Percentiles rank a stretch among this genome's conserved stretches.
These are phyloP conservation scores for Centropyge bicolor DNA, from an alignment of 2,797 vertebrate species.

Conservation along the genomic window DNA sequence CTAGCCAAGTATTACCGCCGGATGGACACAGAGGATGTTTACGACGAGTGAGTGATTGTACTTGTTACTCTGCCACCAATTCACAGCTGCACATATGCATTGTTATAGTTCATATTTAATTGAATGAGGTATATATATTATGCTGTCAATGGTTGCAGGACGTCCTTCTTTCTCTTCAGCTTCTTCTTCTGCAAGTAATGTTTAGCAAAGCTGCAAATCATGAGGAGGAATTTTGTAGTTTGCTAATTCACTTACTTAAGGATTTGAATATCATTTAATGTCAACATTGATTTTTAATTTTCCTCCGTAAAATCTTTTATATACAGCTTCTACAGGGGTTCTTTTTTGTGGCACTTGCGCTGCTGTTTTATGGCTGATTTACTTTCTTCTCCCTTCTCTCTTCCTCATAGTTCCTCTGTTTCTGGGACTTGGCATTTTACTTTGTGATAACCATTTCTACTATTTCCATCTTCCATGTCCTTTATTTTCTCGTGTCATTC, in stretches of 20 bases:
- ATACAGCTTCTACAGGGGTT: background rate
- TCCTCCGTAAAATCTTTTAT: background rate
- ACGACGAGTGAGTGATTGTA: slow-evolving; percentile 92
- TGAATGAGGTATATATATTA: background rate
- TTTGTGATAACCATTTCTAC: slow-evolving; percentile 97
- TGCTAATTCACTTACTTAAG: background rate
- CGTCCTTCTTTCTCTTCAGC: slow-evolving; percentile 25
- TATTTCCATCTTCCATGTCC: slow-evolving; percentile 85
- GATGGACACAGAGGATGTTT: slow-evolving; percentile 98
- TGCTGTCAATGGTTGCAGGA: slow-evolving; percentile 50
- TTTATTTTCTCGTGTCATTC: slow-evolving; percentile 57
- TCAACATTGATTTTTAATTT: background rate
- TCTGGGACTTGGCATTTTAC: slow-evolving; percentile 99
- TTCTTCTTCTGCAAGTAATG: background rate
- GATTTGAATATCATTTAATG: background rate
- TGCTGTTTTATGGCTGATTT: slow-evolving; percentile 31
- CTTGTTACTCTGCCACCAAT: background rate
- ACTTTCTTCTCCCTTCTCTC: slow-evolving; percentile 57
- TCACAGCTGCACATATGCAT: background rate
- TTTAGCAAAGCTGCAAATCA: background rate
- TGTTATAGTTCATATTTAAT: background rate
- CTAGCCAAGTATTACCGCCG: slow-evolving; percentile 96
- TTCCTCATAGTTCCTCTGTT: slow-evolving; percentile 91
- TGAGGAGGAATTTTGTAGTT: background rate
- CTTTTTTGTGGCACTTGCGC: background rate